Base-by-base conservation (phyloP, 2,113 vertebrate species). In the Echinops telfairi region DNA sequence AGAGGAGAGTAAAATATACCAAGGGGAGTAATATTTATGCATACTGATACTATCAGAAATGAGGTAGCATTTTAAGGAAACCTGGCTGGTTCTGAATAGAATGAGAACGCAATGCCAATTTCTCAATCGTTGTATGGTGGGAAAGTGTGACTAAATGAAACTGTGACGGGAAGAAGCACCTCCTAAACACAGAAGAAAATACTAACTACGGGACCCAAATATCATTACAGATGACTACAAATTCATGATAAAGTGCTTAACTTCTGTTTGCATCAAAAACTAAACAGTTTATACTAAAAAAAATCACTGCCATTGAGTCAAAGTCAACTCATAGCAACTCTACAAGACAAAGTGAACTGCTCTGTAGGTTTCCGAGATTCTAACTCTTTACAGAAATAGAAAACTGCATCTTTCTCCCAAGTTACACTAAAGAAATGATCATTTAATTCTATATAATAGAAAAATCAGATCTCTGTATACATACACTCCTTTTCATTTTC, bases 1-100 rank as follows among this genome's bases (percentile, higher is more conserved):
- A 95, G 36, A 95, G 53, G 22, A 88, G 17, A 93, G 29, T 66
- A 78, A 77, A 53, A 75, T 86, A 78, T 76, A 89, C 47, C 53
- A 89, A 95, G 53, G 17, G 85, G 14, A 93, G 33, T 66, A 78
- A 77, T 62, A 75, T 86, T 78, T 76, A 91, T 71, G 16, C 58
- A 93, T 40, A 89, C 1, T 58, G 38, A 87, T 87, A 2, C 25
- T 87, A 19, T 89, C 64, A 81, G 75, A 94, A 94, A 94, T 64
- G 25, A 95, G 8, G 71, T 75, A 77, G 33, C 86, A 17, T 93
- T 95, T 73, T 75, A 95, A 79, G 76, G 60, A 93, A 84, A 38
- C 25, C 25, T 77, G 43, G 22, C 29, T 89, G 60, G 9, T 14
- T 91, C 60, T 79, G 40, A 94, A 88, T 31, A 20, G 58, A 90